Base-by-base conservation (phyloP, 2,113 vertebrate genomes). In the Rhea pennata region DNA sequence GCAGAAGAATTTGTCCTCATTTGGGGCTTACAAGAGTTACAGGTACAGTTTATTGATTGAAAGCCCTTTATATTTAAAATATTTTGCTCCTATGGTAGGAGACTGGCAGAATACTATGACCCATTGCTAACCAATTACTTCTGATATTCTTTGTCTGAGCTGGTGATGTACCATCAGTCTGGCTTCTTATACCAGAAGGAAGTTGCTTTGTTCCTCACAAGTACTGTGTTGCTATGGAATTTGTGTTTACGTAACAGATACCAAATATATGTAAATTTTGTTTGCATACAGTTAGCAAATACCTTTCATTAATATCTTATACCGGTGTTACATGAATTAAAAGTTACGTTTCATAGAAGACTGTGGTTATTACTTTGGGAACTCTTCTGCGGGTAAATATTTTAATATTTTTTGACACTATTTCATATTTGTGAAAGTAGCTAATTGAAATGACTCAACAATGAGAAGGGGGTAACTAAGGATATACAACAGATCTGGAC, bases 311-410 rank as follows among this genome's bases (percentile, higher is more conserved):
- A 72, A 87, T 66, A 54, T 26, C 40, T 26, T 89, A 59, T 31
- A 83, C 64, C 64, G 24, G 6, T 33, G 59, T 74, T 50, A 42
- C 8, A 5, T 21, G 50, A 53, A 53, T 91, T 82, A 73, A 50
- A 74, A 89, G 21, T 86, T 66, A 15, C 3, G 3, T 88, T 91
- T 58, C 36, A 29, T 91, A 58, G 73, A 95, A 88, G 20, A 15
- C 56, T 53, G 12, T 46, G 24, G 64, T 81, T 88, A 15, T 70
- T 92, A 23, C 88, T 87, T 90, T 87, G 48, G 53, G 51, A 95
- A 69, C 15, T 53, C 61, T 69, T 72, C 15, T 31, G 36, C 33
- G 33, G 42, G n/a, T 82, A 71, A 88, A 42, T 48, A 27, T 67
- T 92, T 74, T 61, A 87, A 33, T 89, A 10, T 51, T 78, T 88